Evolutionary conservation across 1,140 invertebrate genomes (phyloP), one percentile per base, ranked within the genome.

Genomic region (Trichoplusia ni): DNA sequence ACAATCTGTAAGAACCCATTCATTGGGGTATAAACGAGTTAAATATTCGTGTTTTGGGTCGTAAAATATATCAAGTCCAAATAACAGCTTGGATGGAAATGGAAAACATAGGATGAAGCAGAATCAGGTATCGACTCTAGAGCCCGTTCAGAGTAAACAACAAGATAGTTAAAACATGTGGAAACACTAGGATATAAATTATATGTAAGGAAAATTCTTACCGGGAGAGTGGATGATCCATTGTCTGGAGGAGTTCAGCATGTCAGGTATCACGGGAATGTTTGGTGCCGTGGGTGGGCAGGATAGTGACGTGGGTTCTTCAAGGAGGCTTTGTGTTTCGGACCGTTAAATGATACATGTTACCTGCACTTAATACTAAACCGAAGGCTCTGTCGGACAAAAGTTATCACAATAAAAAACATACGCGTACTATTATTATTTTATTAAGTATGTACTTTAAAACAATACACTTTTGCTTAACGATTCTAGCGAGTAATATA

Each of bases 131-230:
- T 29, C 9, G 18, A 60, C 21, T n/a, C 4, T 37, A 46, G 18
- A 60, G 35, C 42, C 56, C 27, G 23, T 19, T 29, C 29, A 46
- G 5, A 42, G 27, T 13, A 44, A 18, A 25, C 13, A 37, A 37
- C 19, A 47, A 23, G 31, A 54, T 31, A 46, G 38, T 53, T 65
- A 42, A 66, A 59, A 51, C n/a, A 44, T 65, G 31, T 77, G 83
- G 84, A 79, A 68, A 75, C 67, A 44, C 77, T 84, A 81, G 85
- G 87, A 86, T 64, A 75, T 54, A 87, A 88, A 86, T 79, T 79
- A 84, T 85, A 86, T 79, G 74, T 82, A 89, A 88, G 88, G 88
- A 90, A 84, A 81, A 67, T 60, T 86, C 86, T 90, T 89, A 89
- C 88, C 86, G 71, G 86, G 86, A 87, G 56, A 74, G 79, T 86